Evolutionary conservation across 2,888 invertebrate genomes (phyloP).

Genomic region (Callinectes sapidus): DNA sequence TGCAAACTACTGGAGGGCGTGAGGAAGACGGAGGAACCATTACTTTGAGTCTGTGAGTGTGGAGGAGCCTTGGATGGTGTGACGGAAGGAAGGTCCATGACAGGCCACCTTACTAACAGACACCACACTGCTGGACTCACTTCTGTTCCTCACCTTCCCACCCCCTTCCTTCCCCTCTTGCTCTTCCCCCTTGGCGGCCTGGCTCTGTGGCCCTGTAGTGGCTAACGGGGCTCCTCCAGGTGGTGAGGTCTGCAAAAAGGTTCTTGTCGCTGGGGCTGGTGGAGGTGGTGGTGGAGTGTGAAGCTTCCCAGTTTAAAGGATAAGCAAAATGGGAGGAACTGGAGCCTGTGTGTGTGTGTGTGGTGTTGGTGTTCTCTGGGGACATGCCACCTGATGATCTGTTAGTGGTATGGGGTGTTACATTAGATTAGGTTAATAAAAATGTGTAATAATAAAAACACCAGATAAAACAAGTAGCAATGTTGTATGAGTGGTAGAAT

Average conservation of each 20-base stretch:
- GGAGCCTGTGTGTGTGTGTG: background rate
- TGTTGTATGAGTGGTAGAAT: no score
- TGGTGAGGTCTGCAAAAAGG: background rate
- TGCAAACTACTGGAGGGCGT: slow-evolving; percentile 51
- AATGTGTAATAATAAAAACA: no score
- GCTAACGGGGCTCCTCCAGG: slow-evolving; percentile 9
- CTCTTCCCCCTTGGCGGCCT: background rate
- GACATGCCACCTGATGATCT: background rate
- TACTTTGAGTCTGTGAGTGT: background rate
- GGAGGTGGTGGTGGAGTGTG: background rate
- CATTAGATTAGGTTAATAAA: background rate
- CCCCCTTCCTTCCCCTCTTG: background rate
- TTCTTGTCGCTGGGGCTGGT: background rate
- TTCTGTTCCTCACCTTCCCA: slow-evolving; percentile 20
- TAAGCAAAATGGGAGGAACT: slow-evolving; percentile 57
- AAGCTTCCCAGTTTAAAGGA: slow-evolving; percentile 53
- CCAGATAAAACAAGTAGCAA: no score
- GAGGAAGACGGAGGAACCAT: slow-evolving; percentile 36
- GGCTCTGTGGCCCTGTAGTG: background rate
- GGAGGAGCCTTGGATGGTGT: slow-evolving; percentile 52
- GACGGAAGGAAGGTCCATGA: background rate
- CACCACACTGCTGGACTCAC: background rate
- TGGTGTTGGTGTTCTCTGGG: background rate
- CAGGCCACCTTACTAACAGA: slow-evolving; percentile 5
- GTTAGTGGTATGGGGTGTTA: background rate